A percentile compares a stretch with the other conserved stretches of the same genome.
Conservation (phyloP, 1,140 invertebrate species). For the Cephus cinctus region DNA sequence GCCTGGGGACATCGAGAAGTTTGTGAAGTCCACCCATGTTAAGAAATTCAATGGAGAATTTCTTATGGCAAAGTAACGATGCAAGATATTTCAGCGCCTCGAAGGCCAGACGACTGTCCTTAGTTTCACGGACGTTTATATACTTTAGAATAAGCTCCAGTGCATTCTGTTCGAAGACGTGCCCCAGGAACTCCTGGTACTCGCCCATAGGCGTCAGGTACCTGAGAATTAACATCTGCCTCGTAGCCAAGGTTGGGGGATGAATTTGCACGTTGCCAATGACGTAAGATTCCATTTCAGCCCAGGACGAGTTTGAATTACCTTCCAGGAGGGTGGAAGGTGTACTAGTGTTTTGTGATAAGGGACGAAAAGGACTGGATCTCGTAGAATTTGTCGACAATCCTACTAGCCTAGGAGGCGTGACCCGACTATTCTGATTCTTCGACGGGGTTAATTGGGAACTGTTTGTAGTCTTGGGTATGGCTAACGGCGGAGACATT, state of each 20-base stretch:
- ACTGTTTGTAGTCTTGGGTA: slow-evolving; percentile 36
- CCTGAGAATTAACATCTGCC: slow-evolving; percentile 83
- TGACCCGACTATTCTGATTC: slow-evolving; percentile 12
- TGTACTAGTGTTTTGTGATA: slow-evolving; percentile 19
- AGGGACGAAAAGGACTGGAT: slow-evolving; percentile 24
- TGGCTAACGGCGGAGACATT: slow-evolving; percentile 47
- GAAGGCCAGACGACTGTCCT: slow-evolving; percentile 89
- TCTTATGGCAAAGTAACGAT: slow-evolving; percentile 93
- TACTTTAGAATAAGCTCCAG: slow-evolving; percentile 87
- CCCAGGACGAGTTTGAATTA: slow-evolving; percentile 83
- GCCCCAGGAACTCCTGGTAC: slow-evolving; percentile 93
- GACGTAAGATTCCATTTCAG: slow-evolving; percentile 82
- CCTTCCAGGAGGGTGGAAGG: slow-evolving; percentile 40
- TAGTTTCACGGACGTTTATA: slow-evolving; percentile 84
- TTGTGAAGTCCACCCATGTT: slow-evolving; percentile 79
- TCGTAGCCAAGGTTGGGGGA: slow-evolving; percentile 82
- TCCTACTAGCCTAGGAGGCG: slow-evolving; percentile 15
- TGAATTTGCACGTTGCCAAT: slow-evolving; percentile 84
- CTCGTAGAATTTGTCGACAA: slow-evolving; percentile 9
- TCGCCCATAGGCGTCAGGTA: slow-evolving; percentile 94
- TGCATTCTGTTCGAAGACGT: slow-evolving; percentile 90
- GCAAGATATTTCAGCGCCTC: slow-evolving; percentile 93
- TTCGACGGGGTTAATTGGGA: slow-evolving; percentile 28
- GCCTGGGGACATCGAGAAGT: slow-evolving; percentile 84
- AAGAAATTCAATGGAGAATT: slow-evolving; percentile 95